A percentile compares a stretch with the other conserved stretches of the same genome.
phyloP scores from a whole-genome alignment of 2,797 vertebrate species.

The Anas bahamensis region DNA sequence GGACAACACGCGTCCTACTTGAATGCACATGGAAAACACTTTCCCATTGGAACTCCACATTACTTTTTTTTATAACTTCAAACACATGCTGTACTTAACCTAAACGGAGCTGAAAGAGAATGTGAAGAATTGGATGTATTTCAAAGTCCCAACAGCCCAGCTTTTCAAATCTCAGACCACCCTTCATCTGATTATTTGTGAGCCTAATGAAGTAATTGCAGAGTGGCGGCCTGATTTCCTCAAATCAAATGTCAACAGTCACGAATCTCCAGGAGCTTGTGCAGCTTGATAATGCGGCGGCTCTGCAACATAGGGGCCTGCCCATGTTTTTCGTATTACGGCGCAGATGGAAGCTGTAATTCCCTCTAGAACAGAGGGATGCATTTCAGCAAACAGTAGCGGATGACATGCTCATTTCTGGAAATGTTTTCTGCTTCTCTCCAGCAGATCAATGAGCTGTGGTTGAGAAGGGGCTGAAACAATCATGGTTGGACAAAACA shows the following conservation, averaged over 20 bases:
- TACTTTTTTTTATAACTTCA: neutral
- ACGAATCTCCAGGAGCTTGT: conserved; percentile 51
- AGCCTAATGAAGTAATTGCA: conserved; percentile 79
- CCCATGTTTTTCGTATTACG: conserved; percentile 81
- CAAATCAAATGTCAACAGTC: conserved; percentile 76
- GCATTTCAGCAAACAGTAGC: conserved; percentile 76
- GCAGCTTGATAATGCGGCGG: conserved; percentile 59
- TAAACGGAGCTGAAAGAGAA: conserved; percentile 61
- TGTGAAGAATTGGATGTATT: neutral
- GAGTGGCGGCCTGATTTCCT: conserved; percentile 66
- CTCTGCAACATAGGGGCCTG: conserved; percentile 18
- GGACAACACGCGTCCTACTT: neutral
- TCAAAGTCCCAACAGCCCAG: neutral
- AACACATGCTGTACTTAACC: conserved; percentile 2
- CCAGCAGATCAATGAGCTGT: conserved; percentile 56
- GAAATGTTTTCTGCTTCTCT: conserved; percentile 67
- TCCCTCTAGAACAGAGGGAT: conserved; percentile 66
- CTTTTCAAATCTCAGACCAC: conserved; percentile 78
- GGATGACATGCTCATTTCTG: conserved; percentile 73
- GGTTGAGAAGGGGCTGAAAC: conserved; percentile 31
- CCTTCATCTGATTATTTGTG: conserved; percentile 79
- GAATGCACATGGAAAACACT: neutral
- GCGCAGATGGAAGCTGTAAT: conserved; percentile 81
- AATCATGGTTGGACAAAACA: conserved; percentile 20
- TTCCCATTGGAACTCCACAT: neutral